Evolutionary conservation across 2,797 vertebrate genomes (phyloP), one percentile per base, ranked within the genome.

Genomic region (Cyprinella venusta): DNA sequence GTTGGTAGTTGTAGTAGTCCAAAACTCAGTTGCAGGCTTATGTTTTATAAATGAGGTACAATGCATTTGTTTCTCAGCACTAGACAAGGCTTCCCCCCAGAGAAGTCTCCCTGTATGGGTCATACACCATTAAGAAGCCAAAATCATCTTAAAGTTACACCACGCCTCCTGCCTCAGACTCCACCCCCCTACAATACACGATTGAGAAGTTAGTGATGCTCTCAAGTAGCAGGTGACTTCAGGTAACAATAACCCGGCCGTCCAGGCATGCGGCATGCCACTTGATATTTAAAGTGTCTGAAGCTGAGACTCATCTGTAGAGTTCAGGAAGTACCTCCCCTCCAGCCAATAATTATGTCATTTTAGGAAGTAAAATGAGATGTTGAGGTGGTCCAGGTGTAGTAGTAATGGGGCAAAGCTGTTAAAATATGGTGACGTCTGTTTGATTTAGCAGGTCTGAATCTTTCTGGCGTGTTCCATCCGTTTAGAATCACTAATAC

Each of bases 321-420:
- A 79, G 16, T 63, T 64, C 48, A 56, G 84, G 65, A 84, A 82
- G 67, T 45, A 63, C 68, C 59, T 76, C 59, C 24, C 68, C 59
- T 76, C 59, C 24, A 79, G 40, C 45, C 59, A 76, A 67, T 84
- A 77, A 76, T 72, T 82, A 67, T 70, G 74, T 74, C 33, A 85
- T 86, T 67, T 80, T 67, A 80, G 52, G 63, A 50, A 78, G 70
- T 77, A 87, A 76, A 84, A 64, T 71, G 61, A 40, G 26, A 75
- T 70, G 79, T 76, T 42, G 48, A 81, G 24, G 63, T 13, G 33
- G 85, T 88, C 70, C 56, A 64, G 45, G 65, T 63, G 42, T 85
- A 77, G 70, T 75, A 48, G 83, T 50, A 85, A 85, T 86, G 18
- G 63, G 26, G 8, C 65, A 83, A 82, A 88, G 67, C 70, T 88